These are phyloP conservation scores for Daboia siamensis DNA, from an alignment of 2,113 vertebrate genomes.

Conservation along the genomic window DNA sequence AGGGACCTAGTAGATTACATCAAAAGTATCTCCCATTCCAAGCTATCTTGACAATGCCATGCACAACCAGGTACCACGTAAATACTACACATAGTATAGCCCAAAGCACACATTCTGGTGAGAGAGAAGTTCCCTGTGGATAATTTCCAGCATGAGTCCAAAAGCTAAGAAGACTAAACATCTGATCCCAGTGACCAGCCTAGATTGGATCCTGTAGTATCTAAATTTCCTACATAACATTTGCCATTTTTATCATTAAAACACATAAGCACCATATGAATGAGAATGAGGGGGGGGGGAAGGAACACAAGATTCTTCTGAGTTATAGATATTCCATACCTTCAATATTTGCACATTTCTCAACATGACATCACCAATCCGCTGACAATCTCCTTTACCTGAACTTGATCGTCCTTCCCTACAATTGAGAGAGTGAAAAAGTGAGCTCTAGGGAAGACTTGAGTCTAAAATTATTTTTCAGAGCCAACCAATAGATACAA, in stretches of 20 bases:
- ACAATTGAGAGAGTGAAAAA: slow-evolving; percentile 16
- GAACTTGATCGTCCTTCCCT: slow-evolving; percentile 87
- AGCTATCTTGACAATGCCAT: not conserved
- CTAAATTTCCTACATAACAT: not conserved
- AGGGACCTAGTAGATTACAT: not conserved
- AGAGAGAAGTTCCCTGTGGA: not conserved
- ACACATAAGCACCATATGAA: not conserved
- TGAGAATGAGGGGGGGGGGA: not conserved
- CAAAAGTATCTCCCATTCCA: not conserved
- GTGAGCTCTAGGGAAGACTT: not conserved
- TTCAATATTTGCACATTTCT: slow-evolving; percentile 86
- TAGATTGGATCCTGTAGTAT: not conserved
- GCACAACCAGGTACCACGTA: not conserved
- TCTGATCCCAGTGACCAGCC: not conserved
- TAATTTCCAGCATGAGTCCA: not conserved
- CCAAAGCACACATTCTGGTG: not conserved
- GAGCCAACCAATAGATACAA: not conserved
- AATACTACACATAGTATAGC: not conserved
- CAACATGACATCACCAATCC: slow-evolving; percentile 92
- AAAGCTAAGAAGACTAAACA: not conserved
- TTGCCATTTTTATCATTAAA: not conserved
- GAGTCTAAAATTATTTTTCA: not conserved
- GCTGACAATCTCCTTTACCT: slow-evolving; percentile 76
- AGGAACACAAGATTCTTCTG: not conserved
- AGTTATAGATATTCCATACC: slow-evolving; percentile 65